Evolutionary conservation across 1,140 invertebrate species (phyloP), one percentile per base, ranked within the genome.

Genomic region (Battus philenor): DNA sequence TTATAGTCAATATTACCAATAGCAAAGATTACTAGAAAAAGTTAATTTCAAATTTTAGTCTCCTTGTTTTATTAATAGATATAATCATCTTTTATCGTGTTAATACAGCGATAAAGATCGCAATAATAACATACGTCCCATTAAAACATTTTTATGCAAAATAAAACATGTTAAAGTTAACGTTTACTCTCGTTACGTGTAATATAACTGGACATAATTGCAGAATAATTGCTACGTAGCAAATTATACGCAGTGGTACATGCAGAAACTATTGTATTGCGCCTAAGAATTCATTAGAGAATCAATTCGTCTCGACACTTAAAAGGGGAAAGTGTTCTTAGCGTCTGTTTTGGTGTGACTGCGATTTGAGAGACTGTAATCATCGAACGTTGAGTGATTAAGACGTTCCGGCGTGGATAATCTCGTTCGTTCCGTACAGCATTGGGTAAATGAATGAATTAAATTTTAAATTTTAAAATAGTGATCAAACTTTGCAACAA

Each of bases 271-370:
- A 27, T 43, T 52, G 9, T 38, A 26, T 38, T 26, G 24, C 12
- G 38, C 44, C 18, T 30, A 44, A 44, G 44, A 53, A 53, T 53
- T 53, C 45, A 36, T 47, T 47, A 53, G 50, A 47, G 62, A 59
- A 54, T 53, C 52, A 41, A 65, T 65, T 61, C 52, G 61, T 47
- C 34, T 52, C 54, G 51, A 65, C 47, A 43, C 38, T 60, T 61
- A 47, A 46, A 41, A 39, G 20, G 47, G 38, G 54, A 54, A 58
- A 53, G 47, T 50, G 44, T 44, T 56, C 16, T 15, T 41, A 41
- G 16, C n/a, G 13, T 27, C 26, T 26, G 10, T 16, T 29, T 27
- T 41, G 24, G 4, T 10, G 24, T 10, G 10, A 2, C 33, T 11
- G 11, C 20, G 20, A 29, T 41, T 41, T 29, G 26, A 29, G 16